Conservation (phyloP, 2,113 vertebrate species). For the Electrona antarctica region DNA sequence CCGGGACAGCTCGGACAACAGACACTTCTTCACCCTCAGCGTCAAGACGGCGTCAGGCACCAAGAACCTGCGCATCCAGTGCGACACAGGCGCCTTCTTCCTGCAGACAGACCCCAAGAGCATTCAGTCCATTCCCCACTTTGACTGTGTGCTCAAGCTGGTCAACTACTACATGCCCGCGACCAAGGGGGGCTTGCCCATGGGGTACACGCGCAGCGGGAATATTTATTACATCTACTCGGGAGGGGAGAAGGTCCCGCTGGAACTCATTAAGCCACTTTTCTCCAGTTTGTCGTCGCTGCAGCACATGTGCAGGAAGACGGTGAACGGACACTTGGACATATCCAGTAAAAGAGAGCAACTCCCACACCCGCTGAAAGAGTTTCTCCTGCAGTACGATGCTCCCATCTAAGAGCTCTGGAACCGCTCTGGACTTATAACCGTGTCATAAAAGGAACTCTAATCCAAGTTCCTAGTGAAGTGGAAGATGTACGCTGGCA, state of each 20-base stretch:
- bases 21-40: constrained; percentile 95
- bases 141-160: constrained; percentile 95
- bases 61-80: constrained; percentile 95
- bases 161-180: constrained; percentile 93
- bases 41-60: constrained; percentile 92
- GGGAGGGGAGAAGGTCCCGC: constrained; percentile 88
- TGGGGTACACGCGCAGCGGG: constrained; percentile 61
- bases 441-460: constrained; percentile 2
- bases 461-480: neutral
- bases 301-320: constrained; percentile 96
- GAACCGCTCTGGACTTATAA: constrained; percentile 24
- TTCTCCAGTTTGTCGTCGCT: constrained; percentile 87
- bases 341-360: constrained; percentile 86
- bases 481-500: neutral
- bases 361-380: constrained; percentile 88
- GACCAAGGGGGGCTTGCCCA: constrained; percentile 42
- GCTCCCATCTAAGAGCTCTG: constrained; percentile 83
- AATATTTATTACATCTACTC: constrained; percentile 90
- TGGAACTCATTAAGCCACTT: constrained; percentile 89
- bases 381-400: constrained; percentile 94
- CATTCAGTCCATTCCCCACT: constrained; percentile 86
- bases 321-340: constrained; percentile 90
- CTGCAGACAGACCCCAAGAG: constrained; percentile 93
- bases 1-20: constrained; percentile 94
- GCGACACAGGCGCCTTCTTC: constrained; percentile 86